Evolutionary conservation across 1,140 invertebrate genomes (phyloP), one percentile per base, ranked within the genome.

Genomic region (Heliconius nattereri): DNA sequence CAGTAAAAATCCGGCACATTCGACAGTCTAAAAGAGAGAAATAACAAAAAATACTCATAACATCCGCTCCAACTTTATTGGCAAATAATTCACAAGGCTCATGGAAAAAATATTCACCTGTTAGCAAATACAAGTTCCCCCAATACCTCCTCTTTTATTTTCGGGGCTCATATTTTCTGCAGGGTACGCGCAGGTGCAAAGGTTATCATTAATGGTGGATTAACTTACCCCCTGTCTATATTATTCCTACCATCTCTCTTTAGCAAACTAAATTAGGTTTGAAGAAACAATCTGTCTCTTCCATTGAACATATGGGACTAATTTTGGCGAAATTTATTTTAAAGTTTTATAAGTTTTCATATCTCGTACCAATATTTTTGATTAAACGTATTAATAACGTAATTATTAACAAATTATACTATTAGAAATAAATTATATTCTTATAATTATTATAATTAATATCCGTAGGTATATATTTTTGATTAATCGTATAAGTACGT

Each of bases 191-290:
- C 90, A 92, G 91, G 91, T 93, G 91, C 85, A 84, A 85, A 85
- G 84, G 87, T 86, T 90, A 88, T 91, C 90, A 90, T 92, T 91
- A 91, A 87, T 83, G 81, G 84, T 45, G 84, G 88, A 90, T 91
- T 89, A 90, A 85, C 82, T 89, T 89, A 85, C 88, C 85, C 89
- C 77, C 57, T 74, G 88, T 71, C 45, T 76, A n/a, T 57, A 45
- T 74, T 76, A 29, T 32, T 71, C 73, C 84, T 49, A n/a, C 84
- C 60, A 32, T 87, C 84, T 85, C 84, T 76, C 84, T 86, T 79
- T n/a, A 71, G 72, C 79, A 19, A 16, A 73, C 20, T 32, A 73
- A 79, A 60, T 71, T 66, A 70, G 76, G 71, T 77, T 75, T 73
- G n/a, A n/a, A 57, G 13, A 60, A 13, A 73, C 81, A 9, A 79